Evolutionary conservation across 2,113 vertebrate species (phyloP).

Genomic region (Aspiorhynchus laticeps): DNA sequence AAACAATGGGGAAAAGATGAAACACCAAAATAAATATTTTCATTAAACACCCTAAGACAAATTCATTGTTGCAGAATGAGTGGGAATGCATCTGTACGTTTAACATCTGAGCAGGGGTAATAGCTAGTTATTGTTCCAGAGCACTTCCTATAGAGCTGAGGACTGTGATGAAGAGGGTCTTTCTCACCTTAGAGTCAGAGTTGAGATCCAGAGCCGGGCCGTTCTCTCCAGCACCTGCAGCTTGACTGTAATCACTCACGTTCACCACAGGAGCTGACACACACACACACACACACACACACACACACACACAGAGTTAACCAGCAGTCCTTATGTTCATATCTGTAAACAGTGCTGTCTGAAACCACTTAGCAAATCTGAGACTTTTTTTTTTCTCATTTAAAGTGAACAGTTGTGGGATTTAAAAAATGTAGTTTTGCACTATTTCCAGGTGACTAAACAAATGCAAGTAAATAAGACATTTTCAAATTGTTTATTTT

Average conservation of each 20-base stretch:
- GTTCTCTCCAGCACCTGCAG: constrained; percentile 61
- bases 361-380: background rate
- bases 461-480: background rate
- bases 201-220: constrained; percentile 73
- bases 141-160: background rate
- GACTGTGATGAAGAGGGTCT: constrained; percentile 34
- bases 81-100: background rate
- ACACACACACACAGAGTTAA: background rate
- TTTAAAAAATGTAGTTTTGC: background rate
- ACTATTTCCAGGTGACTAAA: background rate
- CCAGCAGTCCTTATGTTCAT: background rate
- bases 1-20: background rate
- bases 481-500: background rate
- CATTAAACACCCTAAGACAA: background rate
- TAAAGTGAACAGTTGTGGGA: background rate
- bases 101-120: background rate
- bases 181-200: constrained; percentile 79
- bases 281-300: background rate
- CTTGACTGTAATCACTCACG: constrained; percentile 76
- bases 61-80: background rate
- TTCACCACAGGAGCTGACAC: constrained; percentile 80
- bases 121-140: background rate
- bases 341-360: background rate
- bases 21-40: background rate
- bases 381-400: background rate